Base-by-base conservation (phyloP, 1,140 invertebrate species). In the Calosoma granatense region DNA sequence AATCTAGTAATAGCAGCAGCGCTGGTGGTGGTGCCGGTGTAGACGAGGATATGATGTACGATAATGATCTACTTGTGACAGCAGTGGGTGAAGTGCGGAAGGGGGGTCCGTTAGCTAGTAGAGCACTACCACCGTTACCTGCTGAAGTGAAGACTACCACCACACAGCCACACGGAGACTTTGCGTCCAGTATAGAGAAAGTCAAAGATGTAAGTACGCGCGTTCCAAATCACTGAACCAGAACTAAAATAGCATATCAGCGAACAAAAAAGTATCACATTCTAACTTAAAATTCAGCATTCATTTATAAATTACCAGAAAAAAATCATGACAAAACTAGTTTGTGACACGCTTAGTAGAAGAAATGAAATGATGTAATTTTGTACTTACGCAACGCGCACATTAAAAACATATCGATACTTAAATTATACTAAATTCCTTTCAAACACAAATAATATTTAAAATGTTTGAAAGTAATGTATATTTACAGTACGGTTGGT, bases 161-260 rank as follows among this genome's bases (percentile, higher is more conserved):
- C 0, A 78, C 73, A 14, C 65, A 72, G 19, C 60, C 72, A 1
- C 70, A 74, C 1, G 80, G 87, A 72, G 90, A 94, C 71, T 94
- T 94, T 77, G 88, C 91, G 15, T 87, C 88, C 2, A 94, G 89
- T 61, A 93, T 95, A 65, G 88, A 93, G 69, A 90, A 89, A 82
- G 92, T 94, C 17, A 94, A 94, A 80, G 90, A 94, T 76, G 90
- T 93, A 76, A 80, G 87, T 84, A 60, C 58, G 22, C 6, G n/a
- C 26, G 26, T 36, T 36, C n/a, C n/a, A 36, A 36, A 36, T n/a
- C 57, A 58, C 17, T 39, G 51, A 54, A 22, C 0, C 0, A 52
- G 14, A 6, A 20, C n/a, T 36, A 53, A 53, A 19, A 6, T 6
- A 17, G 43, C 9, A 53, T 53, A 3, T 47, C 26, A 30, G 26